phyloP scores from a whole-genome alignment of 2,888 invertebrate genomes.

The Spatulosminthurus flaviceps region DNA sequence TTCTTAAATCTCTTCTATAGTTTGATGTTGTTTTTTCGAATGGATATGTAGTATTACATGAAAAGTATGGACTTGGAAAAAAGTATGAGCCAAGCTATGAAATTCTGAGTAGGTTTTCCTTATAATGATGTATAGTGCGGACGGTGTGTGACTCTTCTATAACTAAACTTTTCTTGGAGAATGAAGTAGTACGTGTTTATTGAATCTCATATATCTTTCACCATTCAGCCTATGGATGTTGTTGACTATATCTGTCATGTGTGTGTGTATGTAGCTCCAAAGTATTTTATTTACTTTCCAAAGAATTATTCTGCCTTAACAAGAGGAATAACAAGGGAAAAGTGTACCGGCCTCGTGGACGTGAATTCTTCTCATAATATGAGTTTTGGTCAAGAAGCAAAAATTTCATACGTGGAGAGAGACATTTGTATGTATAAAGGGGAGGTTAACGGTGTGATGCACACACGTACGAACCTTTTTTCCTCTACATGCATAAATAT shows the following conservation, averaged over 20 bases:
- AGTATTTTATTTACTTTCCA: conserved; percentile 27
- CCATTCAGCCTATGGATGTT: not conserved
- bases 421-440: too few species aligned
- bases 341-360: not conserved
- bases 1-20: not conserved
- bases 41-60: too few species aligned
- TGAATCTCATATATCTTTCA: not conserved
- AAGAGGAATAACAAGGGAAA: not conserved
- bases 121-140: too few species aligned
- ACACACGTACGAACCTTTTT: too few species aligned
- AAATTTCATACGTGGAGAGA: not conserved
- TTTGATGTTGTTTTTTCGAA: not conserved
- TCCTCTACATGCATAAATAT: too few species aligned
- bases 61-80: too few species aligned
- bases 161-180: not conserved
- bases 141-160: too few species aligned
- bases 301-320: conserved; percentile 5
- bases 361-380: not conserved
- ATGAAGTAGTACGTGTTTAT: not conserved
- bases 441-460: too few species aligned
- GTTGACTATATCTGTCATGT: too few species aligned
- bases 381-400: conserved; percentile 10
- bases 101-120: too few species aligned
- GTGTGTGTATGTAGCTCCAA: too few species aligned
- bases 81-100: too few species aligned